Conservation (phyloP, 2,888 invertebrate genomes). For the Carcina quercana region DNA sequence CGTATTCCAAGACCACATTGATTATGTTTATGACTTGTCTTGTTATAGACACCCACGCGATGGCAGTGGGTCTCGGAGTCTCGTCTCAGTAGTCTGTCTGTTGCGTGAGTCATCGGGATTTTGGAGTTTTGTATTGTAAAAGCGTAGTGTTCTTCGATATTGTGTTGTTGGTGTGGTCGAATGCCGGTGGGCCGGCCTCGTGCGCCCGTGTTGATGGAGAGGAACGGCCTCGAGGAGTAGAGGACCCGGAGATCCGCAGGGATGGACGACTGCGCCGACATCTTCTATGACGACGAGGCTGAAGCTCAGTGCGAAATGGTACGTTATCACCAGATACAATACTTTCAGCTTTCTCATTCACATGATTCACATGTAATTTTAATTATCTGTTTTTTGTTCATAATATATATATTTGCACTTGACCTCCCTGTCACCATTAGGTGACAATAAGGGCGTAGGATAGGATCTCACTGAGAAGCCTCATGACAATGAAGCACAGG, state of each 20-base stretch:
- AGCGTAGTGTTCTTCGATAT: constrained; percentile 31
- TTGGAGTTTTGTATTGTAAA: constrained; percentile 42
- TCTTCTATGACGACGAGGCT: constrained; percentile 72
- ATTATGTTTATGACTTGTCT: too few species aligned
- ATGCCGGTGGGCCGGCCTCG: constrained; percentile 69
- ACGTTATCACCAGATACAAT: constrained; percentile 27
- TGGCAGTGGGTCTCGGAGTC: constrained; percentile 25
- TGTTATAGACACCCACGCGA: constrained; percentile 69
- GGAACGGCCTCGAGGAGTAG: constrained; percentile 47
- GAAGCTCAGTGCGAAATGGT: constrained; percentile 71
- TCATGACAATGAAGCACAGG: too few species aligned
- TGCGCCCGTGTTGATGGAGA: constrained; percentile 57
- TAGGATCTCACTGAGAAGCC: too few species aligned
- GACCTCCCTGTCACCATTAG: too few species aligned
- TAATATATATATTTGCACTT: too few species aligned
- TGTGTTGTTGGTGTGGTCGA: constrained; percentile 43
- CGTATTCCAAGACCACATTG: constrained; percentile 47
- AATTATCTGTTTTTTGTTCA: too few species aligned
- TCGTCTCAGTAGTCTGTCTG: constrained; percentile 39
- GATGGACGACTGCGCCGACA: constrained; percentile 68
- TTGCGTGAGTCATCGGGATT: constrained; percentile 66
- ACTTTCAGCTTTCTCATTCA: too few species aligned
- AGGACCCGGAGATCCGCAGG: constrained; percentile 48
- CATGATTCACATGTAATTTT: too few species aligned
- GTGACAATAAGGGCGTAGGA: too few species aligned